Evolutionary conservation across 1,140 invertebrate species (phyloP), one percentile per base, ranked within the genome.

Genomic region (Helicoverpa zea): DNA sequence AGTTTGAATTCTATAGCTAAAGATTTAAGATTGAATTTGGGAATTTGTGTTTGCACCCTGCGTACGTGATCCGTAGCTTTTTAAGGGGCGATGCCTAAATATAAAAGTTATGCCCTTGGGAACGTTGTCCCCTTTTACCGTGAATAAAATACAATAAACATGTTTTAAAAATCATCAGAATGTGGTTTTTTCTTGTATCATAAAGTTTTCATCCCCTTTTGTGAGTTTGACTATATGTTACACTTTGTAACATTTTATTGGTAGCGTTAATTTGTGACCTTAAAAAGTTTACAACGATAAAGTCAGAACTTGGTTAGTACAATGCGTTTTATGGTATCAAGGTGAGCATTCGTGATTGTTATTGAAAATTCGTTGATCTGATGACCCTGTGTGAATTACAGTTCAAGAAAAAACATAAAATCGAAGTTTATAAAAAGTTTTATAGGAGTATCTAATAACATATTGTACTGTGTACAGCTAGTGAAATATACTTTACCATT

Each of bases 51-150:
- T 11, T 52, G 49, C 35, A 61, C 30, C 11, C 70, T 61, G 80
- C 79, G 80, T 84, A 89, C 83, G 87, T 88, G 89, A 92, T 89
- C 84, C 86, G 85, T 83, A 87, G 16, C 51, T 64, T 30, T 47
- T 66, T 51, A 23, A 58, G 59, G 59, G 54, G 72, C 12, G 56
- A 61, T 16, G 47, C 49, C 16, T 49, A 85, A 91, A 90, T 88
- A 90, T 86, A 88, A 88, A 76, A 90, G 85, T 91, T 90, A 91
- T 89, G 89, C 86, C 87, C 90, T 86, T 91, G 90, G 90, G 88
- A 92, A 91, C 88, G 54, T 68, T 86, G 70, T 83, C 84, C 88
- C 87, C 85, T 90, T 82, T 83, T 78, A 74, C 75, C 11, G 2
- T 47, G 43, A 14, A 43, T 18, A 82, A 75, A 72, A 85, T 47